A percentile compares a stretch with the other conserved stretches of the same genome.
phyloP scores from a whole-genome alignment of 2,113 vertebrate genomes.

The Holacanthus passer region DNA sequence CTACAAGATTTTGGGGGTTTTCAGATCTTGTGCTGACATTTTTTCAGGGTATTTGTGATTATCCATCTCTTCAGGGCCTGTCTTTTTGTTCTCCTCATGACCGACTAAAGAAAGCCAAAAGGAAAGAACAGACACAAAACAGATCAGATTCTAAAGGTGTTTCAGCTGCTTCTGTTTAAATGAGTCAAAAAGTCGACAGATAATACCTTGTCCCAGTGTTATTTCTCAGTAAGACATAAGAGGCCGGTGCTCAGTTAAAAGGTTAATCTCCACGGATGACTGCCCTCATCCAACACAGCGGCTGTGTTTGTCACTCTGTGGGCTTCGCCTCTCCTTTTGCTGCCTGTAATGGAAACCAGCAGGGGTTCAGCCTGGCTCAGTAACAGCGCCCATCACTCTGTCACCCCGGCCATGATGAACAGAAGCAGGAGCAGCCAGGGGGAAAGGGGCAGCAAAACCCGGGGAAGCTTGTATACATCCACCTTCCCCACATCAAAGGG shows the following conservation, averaged over 20 bases:
- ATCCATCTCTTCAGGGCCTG: background rate
- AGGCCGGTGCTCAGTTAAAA: slow-evolving; percentile 43
- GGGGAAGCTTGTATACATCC: slow-evolving; percentile 21
- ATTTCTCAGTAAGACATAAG: slow-evolving; percentile 34
- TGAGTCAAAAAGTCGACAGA: slow-evolving; percentile 10
- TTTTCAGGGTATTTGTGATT: background rate
- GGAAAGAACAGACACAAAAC: background rate
- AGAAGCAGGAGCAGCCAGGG: slow-evolving; percentile 55
- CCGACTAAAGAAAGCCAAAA: background rate
- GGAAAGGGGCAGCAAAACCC: slow-evolving; percentile 11
- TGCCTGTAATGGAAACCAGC: slow-evolving; percentile 72
- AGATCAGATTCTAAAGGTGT: background rate
- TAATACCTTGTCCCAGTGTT: slow-evolving; percentile 17
- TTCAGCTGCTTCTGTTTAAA: slow-evolving; percentile 4
- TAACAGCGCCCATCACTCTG: slow-evolving; percentile 51
- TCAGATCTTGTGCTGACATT: background rate
- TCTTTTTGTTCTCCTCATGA: background rate
- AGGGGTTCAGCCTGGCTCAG: slow-evolving; percentile 60
- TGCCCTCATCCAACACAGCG: slow-evolving; percentile 38
- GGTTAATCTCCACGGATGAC: slow-evolving; percentile 54
- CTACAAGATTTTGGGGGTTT: background rate
- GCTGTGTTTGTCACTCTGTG: slow-evolving; percentile 62
- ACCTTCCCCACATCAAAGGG: slow-evolving; percentile 50
- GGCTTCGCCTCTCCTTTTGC: slow-evolving; percentile 66
- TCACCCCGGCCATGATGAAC: slow-evolving; percentile 59